Evolutionary conservation across 2,113 vertebrate species (phyloP).

Genomic region (Henicopernis longicauda): DNA sequence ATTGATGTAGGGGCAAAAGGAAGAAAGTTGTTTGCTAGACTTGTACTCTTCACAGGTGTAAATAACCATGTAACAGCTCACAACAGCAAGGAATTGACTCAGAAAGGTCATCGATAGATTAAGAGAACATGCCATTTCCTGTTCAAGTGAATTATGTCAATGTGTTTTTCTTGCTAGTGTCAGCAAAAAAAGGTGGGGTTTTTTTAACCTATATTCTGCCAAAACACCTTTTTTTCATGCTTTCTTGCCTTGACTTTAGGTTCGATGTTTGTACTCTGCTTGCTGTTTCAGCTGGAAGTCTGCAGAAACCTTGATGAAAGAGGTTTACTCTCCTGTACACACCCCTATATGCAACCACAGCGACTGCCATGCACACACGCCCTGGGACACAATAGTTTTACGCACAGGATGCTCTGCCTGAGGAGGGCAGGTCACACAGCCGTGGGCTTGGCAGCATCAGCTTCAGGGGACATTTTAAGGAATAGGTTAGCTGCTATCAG

Average conservation of each 20-base stretch:
- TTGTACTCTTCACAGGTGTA: neutral
- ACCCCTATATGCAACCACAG: neutral
- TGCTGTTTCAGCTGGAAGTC: conserved; percentile 37
- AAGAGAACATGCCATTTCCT: neutral
- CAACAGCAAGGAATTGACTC: neutral
- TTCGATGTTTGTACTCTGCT: conserved; percentile 37
- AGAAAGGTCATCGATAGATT: neutral
- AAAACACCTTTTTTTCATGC: neutral
- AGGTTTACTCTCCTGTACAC: neutral
- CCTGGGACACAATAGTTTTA: conserved; percentile 75
- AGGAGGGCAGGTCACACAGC: conserved; percentile 50
- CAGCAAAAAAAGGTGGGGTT: neutral
- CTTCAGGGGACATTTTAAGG: conserved; percentile 39
- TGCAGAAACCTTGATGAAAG: conserved; percentile 5
- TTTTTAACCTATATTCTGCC: neutral
- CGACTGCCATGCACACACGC: neutral
- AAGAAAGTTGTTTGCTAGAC: neutral
- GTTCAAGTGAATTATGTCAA: neutral
- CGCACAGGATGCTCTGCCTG: conserved; percentile 73
- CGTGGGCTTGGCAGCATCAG: neutral
- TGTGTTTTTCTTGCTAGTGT: conserved; percentile 7
- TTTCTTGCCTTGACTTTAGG: conserved; percentile 1
- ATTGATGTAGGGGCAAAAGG: rapidly evolving
- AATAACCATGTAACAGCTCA: neutral
- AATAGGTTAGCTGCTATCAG: conserved; percentile 59